A percentile compares a stretch with the other conserved stretches of the same genome.
Conservation (phyloP, 2,888 invertebrate species). For the Eilema caniola region DNA sequence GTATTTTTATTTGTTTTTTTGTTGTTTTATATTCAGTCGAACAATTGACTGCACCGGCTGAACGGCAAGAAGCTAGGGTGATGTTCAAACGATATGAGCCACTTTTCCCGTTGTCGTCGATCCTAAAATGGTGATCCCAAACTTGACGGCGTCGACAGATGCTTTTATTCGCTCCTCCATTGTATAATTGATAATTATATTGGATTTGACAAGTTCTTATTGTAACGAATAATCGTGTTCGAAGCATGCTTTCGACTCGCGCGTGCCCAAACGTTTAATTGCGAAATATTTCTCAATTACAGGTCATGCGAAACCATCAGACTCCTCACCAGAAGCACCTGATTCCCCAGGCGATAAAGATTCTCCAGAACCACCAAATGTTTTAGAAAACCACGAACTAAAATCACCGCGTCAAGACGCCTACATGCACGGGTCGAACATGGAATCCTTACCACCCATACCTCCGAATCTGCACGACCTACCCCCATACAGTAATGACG, state of each 20-base stretch:
- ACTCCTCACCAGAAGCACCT: constrained; percentile 78
- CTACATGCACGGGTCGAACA: constrained; percentile 69
- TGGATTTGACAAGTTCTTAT: too few species aligned
- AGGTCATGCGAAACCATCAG: constrained; percentile 81
- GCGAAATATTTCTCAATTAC: constrained; percentile 48
- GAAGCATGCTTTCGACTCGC: too few species aligned
- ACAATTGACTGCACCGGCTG: too few species aligned
- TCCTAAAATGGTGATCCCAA: too few species aligned
- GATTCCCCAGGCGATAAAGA: constrained; percentile 79
- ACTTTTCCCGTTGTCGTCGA: too few species aligned
- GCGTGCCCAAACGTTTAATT: neutral
- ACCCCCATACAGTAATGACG: constrained; percentile 68
- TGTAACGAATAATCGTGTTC: too few species aligned
- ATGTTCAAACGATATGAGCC: neutral
- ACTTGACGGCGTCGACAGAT: too few species aligned
- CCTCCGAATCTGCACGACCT: constrained; percentile 67
- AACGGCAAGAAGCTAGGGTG: too few species aligned
- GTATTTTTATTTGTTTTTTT: constrained; percentile 54
- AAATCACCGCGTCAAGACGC: constrained; percentile 75
- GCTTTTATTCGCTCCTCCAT: too few species aligned
- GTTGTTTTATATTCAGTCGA: too few species aligned
- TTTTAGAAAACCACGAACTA: constrained; percentile 68
- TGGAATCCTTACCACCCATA: constrained; percentile 63
- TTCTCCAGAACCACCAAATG: constrained; percentile 72
- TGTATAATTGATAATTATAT: too few species aligned